Percentiles rank a stretch among this genome's conserved stretches.
Evolutionary conservation across 2,888 invertebrate genomes (phyloP).

Genomic region (Poecilus cupreus): DNA sequence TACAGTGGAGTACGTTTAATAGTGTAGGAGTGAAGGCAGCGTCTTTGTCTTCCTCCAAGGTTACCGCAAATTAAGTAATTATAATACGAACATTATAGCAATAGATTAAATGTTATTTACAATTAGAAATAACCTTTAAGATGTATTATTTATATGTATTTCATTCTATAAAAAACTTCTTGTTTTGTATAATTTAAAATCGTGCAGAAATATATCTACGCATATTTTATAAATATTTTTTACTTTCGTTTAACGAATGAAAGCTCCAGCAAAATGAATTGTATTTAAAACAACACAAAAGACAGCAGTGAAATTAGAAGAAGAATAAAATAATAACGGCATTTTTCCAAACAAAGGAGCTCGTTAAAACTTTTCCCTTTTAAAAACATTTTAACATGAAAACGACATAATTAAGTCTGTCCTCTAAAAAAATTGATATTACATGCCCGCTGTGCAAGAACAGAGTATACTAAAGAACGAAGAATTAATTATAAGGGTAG

Average conservation of each 20-base stretch:
- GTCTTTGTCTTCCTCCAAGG: neutral
- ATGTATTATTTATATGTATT: neutral
- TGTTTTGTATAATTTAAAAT: neutral
- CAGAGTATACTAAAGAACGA: too few species aligned
- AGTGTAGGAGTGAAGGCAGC: neutral
- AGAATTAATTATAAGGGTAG: neutral
- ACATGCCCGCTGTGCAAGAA: neutral
- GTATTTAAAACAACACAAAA: neutral
- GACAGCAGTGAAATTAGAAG: neutral
- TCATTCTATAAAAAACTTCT: neutral
- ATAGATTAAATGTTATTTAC: constrained; percentile 13
- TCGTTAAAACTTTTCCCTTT: constrained; percentile 2
- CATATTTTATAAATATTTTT: neutral
- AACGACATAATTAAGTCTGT: neutral
- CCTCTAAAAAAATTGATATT: neutral
- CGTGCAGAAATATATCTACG: neutral
- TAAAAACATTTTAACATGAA: constrained; percentile 8
- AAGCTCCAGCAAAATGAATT: neutral
- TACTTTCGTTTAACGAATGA: too few species aligned
- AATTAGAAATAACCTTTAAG: constrained; percentile 1
- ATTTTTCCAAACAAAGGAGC: constrained; percentile 14
- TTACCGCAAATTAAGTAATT: constrained; percentile 4
- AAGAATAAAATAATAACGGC: neutral
- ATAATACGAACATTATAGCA: neutral
- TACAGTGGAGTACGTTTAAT: neutral